Evolutionary conservation across 2,113 vertebrate genomes (phyloP), one percentile per base, ranked within the genome.

Genomic region (Gobiocypris rarus): DNA sequence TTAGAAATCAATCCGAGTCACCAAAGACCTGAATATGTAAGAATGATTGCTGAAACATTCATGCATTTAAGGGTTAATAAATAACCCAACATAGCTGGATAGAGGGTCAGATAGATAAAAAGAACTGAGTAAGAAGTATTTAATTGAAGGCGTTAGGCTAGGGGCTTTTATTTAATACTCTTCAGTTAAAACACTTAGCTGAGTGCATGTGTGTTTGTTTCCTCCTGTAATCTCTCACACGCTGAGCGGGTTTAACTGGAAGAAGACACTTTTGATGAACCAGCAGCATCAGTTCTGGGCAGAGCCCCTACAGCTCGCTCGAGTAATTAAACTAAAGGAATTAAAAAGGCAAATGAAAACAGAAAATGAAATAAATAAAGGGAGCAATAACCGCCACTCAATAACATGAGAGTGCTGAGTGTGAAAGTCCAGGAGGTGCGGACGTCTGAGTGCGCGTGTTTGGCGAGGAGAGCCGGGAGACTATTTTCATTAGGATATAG

Each of bases 401-500:
- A 82, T 85, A 78, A 28, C 48, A 24, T 50, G 75, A 85, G 67
- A 38, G 74, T 75, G 80, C 74, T 82, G 56, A 31, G 83, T 67
- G 48, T 22, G 59, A 43, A 28, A 48, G 26, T 79, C 56, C 22
- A 17, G 58, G 38, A 61, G 38, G 31, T 41, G 28, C 28, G 9
- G 19, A 34, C 26, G 54, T 70, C 67, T 69, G 61, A 48, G 76
- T 11, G 82, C 15, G 48, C 19, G 58, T 48, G 19, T 84, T 63
- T 87, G 87, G 87, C 85, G 79, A 70, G 17, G 15, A 80, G 71
- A 85, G 85, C 26, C 75, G 24, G 52, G 69, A 86, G 86, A 86
- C 85, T 56, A 24, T 85, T 80, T 90, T 90, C 84, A 90, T 89
- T 91, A 90, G 88, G 88, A 89, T 88, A 88, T 81, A 56, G 82